Conservation (phyloP, 2,113 vertebrate species). For the Phaetusa simplex region DNA sequence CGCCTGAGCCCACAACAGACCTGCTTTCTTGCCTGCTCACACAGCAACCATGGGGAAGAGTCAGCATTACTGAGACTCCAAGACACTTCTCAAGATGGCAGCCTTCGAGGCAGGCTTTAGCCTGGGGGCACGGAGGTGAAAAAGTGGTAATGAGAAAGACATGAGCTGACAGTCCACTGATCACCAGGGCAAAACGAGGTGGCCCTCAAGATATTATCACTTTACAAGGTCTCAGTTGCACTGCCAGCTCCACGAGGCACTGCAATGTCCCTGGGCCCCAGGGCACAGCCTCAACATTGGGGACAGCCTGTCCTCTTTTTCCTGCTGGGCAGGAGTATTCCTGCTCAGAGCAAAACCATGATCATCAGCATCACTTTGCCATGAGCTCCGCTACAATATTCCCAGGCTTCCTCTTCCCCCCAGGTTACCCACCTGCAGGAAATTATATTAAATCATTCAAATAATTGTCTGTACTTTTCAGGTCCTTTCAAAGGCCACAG, state of each 20-base stretch:
- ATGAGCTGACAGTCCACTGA: rapidly evolving
- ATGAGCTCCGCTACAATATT: not conserved
- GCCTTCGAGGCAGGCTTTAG: not conserved
- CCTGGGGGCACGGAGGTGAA: rapidly evolving
- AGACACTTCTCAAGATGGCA: not conserved
- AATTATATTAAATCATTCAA: not conserved
- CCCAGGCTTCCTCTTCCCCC: not conserved
- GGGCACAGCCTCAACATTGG: not conserved
- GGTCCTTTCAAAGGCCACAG: not conserved
- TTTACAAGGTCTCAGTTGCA: not conserved
- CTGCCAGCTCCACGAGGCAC: not conserved
- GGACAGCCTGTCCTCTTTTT: not conserved
- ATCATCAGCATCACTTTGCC: not conserved
- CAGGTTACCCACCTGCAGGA: not conserved
- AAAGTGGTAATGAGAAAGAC: not conserved
- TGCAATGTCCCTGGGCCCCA: not conserved
- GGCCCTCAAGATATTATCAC: not conserved
- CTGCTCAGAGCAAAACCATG: not conserved
- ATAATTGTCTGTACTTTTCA: not conserved
- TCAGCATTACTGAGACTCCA: not conserved
- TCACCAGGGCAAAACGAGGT: rapidly evolving
- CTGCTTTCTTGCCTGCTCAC: slow-evolving; percentile 4
- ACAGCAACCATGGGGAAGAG: not conserved
- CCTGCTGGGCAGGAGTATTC: not conserved
- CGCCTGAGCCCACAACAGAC: slow-evolving; percentile 6